These are phyloP conservation scores for Scolanthus callimorphus DNA, from an alignment of 92 coral and sea anemone genomes.

Conservation along the genomic window DNA sequence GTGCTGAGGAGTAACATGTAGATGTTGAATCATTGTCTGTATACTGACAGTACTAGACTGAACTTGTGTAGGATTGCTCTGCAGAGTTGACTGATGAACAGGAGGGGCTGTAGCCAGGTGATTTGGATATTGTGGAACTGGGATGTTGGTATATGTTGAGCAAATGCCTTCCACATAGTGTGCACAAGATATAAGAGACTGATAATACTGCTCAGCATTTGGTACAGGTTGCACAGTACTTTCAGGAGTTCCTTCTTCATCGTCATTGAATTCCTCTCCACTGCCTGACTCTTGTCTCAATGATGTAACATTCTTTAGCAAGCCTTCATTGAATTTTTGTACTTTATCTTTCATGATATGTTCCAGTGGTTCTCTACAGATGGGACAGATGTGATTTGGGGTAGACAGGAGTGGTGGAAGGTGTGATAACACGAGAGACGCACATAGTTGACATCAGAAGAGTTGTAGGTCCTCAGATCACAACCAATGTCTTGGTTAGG, in stretches of 20 bases:
- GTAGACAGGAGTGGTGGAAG: conserved; percentile 12
- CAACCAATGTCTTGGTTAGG: conserved; percentile 23
- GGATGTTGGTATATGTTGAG: not conserved
- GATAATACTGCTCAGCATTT: not conserved
- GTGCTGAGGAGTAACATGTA: not conserved
- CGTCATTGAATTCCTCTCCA: not conserved
- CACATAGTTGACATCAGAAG: not conserved
- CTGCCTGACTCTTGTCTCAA: not conserved
- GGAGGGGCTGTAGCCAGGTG: conserved; percentile 11
- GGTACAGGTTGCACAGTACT: not conserved
- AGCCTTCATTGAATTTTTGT: conserved; percentile 31
- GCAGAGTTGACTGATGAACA: not conserved
- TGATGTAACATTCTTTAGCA: not conserved
- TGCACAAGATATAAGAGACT: not conserved
- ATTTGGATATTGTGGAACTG: conserved; percentile 1
- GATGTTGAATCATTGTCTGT: not conserved
- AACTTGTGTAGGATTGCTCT: not conserved
- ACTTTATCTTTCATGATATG: conserved; percentile 8
- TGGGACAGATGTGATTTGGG: conserved; percentile 10
- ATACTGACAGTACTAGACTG: not conserved
- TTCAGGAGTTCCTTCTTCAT: not conserved
- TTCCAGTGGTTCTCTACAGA: conserved; percentile 14
- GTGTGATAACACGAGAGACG: conserved; percentile 31
- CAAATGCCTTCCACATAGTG: not conserved
- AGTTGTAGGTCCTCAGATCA: conserved; percentile 12